Evolutionary conservation across 2,113 vertebrate species (phyloP), one percentile per base, ranked within the genome.

Genomic region (Rallus limicola): DNA sequence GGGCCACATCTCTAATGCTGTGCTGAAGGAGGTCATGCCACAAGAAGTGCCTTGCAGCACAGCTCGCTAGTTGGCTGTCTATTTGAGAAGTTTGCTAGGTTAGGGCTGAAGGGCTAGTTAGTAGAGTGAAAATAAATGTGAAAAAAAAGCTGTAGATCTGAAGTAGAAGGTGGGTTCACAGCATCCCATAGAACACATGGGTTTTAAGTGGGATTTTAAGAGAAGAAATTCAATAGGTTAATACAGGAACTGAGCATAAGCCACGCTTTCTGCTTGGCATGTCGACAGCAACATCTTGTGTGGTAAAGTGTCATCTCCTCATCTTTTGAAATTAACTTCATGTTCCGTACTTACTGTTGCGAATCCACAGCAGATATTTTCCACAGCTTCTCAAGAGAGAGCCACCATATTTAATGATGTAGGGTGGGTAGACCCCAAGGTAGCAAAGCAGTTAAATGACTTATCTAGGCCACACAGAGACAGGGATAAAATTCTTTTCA

Each of bases 11-110:
- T 40, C 13, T 65, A 33, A 13, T 0, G 1, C 16, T 2, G 1
- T 46, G 5, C 8, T 13, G 36, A 56, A 40, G 0, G 5, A 67
- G 34, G 9, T 10, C 26, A 1, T 40, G 8, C 55, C 0, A 0
- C 8, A 53, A 24, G 44, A 40, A 15, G 9, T 70, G 8, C 28
- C 71, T 82, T 23, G 28, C 3, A 12, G 8, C 46, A 23, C n/a
- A 34, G 42, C 21, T 62, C 6, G 9, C 29, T 34, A 44, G 13
- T 25, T 80, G 40, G 20, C 26, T 13, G 8, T 44, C 26, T 21
- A 0, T 25, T 38, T 36, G n/a, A 38, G 75, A 69, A 12, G 25
- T 31, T 80, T 90, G 16, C 33, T 28, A 26, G 18, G 16, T 71
- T 55, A 52, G 76, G 69, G 65, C 34, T 60, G 38, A 50, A 81